Conservation (phyloP, 2,113 vertebrate species). For the Peucedramus taeniatus region DNA sequence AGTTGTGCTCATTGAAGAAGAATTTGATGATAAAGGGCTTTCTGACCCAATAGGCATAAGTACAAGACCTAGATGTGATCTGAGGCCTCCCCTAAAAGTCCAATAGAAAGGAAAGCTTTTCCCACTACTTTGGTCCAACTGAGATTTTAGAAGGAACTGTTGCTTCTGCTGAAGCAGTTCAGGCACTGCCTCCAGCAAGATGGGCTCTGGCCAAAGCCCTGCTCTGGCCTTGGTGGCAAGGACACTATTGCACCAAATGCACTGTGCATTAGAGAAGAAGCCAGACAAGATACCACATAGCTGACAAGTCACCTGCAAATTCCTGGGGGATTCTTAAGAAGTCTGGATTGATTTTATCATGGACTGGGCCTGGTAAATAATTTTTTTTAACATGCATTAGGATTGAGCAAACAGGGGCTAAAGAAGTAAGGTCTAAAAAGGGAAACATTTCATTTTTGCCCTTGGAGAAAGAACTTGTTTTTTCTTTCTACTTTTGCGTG, state of each 20-base stretch:
- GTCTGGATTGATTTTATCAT: background rate
- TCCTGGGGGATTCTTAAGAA: background rate
- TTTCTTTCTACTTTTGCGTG: background rate
- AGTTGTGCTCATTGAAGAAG: background rate
- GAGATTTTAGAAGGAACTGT: background rate
- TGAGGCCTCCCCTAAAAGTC: background rate
- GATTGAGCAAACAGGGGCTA: background rate
- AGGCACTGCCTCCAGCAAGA: background rate
- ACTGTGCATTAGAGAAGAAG: background rate
- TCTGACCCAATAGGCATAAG: background rate
- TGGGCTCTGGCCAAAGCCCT: background rate
- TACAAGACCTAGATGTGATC: background rate
- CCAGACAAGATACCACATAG: background rate
- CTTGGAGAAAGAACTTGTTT: background rate
- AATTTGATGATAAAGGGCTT: background rate
- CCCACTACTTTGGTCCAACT: background rate
- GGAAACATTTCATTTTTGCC: background rate
- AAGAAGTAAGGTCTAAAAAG: background rate
- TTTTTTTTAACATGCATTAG: background rate
- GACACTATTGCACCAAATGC: background rate
- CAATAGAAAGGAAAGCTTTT: background rate
- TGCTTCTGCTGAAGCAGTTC: background rate
- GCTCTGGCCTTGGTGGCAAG: background rate
- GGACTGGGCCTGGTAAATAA: background rate
- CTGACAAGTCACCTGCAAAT: background rate